Base-by-base conservation (phyloP, 2,888 invertebrate genomes). In the Mythimna ferrago region DNA sequence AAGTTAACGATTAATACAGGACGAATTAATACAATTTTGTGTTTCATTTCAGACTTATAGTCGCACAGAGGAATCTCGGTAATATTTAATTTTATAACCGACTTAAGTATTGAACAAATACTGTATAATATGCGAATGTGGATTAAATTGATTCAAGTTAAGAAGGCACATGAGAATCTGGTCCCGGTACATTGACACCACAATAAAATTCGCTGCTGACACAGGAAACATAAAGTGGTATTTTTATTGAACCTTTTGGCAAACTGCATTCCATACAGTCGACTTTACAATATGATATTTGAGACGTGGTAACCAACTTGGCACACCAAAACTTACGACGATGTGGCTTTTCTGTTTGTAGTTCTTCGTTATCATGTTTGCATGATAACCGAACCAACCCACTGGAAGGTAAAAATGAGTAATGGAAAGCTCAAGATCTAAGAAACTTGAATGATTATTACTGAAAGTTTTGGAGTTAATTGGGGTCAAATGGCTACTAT, bases 191-290 rank as follows among this genome's bases (percentile, higher is more conserved):
- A 92, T 92, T 94, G 93, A 93, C 94, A 92, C 93, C 90, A 91
- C 91, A 92, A 93, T 95, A 93, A 94, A 94, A 93, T 94, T 92
- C 90, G 88, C 89, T 88, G 90, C 91, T 92, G 93, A 92, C 93
- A 93, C 94, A 94, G 94, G 94, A 95, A 92, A 94, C 94, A 94
- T 95, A 93, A 95, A 94, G 89, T 93, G 89, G 88, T 87, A 91
- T 93, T 93, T 94, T 95, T 95, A 95, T 94, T 94, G 90, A 91
- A 91, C 92, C 91, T 93, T 94, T 94, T 93, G 92, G 92, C 91
- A 91, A 93, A 92, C 89, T 91, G 93, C 93, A 93, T 94, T 93
- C 93, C 92, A 77, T 84, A 81, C 89, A 84, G 86, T 90, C 91
- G 84, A 86, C 81, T 89, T 89, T 88, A 85, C 86, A 82, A 82